Base-by-base conservation (phyloP, 2,113 vertebrate genomes). In the Pseudopodoces humilis region DNA sequence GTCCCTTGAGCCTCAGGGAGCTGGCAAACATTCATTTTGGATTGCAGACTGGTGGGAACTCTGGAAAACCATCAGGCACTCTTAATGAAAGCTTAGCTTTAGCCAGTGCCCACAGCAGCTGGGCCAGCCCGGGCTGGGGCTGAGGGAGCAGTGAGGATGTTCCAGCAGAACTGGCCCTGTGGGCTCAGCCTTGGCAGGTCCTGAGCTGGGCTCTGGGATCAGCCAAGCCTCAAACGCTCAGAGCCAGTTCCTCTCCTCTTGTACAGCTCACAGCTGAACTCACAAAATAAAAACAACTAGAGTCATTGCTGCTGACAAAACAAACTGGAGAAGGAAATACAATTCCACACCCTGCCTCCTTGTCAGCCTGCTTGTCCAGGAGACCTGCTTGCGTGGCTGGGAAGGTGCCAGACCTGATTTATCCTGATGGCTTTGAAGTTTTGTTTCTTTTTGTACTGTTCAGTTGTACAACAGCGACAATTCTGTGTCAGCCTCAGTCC, bases 221-320 rank as follows among this genome's bases (percentile, higher is more conserved):
- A 0, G 15, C 20, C 39, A 5, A 55, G 22, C 47, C 31, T 56
- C 1, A 3, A 21, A 39, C 1, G 7, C 68, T 33, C 2, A 0
- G 18, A n/a, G 60, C 49, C 19, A 65, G 10, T 2, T 67, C 41
- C 71, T 55, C 16, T 65, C 25, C 58, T 62, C 41, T 13, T 7
- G 15, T 35, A 41, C 31, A 69, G 17, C 43, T 72, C 71, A 5
- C 33, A 15, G 35, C 31, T 64, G 8, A 41, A 56, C 18, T 37
- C 8, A 23, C 43, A 63, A 41, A 50, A 53, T 9, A 9, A 15
- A 28, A 52, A 12, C 41, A 43, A 6, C 23, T 2, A 3, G 24
- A 44, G 24, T 22, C 39, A 46, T 25, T 59, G 56, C 35, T 80
- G 43, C 87, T 55, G 67, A 46, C 30, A 30, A 50, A 56, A 62